Base-by-base conservation (phyloP, 2,888 invertebrate genomes). In the Pocota personata region DNA sequence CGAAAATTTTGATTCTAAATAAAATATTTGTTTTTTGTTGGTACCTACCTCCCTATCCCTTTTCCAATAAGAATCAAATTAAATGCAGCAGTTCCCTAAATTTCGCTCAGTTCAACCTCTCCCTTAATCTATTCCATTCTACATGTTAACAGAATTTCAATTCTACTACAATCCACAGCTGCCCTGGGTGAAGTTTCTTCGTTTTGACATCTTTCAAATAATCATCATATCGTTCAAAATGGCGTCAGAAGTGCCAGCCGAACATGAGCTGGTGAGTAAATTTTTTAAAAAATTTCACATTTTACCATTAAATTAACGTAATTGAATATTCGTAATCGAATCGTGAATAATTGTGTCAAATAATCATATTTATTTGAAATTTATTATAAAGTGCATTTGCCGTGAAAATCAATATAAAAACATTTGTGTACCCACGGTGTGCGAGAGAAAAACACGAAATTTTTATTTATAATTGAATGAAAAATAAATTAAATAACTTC, bases 221-320 rank as follows among this genome's bases (percentile, higher is more conserved):
- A 60, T 58, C 76, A 48, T 87, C 77, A 82, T 86, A 86, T 88
- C 87, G 89, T 88, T 89, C 87, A 90, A 90, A 90, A 90, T 90
- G 90, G 90, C 90, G 90, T 90, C 90, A 88, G 89, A 88, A 87
- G 88, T 89, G 89, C 89, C 89, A 89, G 89, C 88, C 87, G 87
- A 88, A 78, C 88, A 87, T 77, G 89, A 89, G 88, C 88, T 88
- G 88, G 89, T 89, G 88, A 89, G 89, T 89, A 88, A 88, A 57
- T 82, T 82, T 55, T 77, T 35, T 14, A 3, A 57, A 48, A 76
- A 43, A 55, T 48, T 67, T 48, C 7, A 14, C 19, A 32, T 43
- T 73, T 46, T 55, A 37, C 10, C 27, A 60, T 21, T 62, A 77
- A 72, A 77, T 67, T 24, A 76, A 58, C 46, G 40, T 50, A 86